Base-by-base conservation (phyloP, 2,113 vertebrate species). In the Tachycineta bicolor region DNA sequence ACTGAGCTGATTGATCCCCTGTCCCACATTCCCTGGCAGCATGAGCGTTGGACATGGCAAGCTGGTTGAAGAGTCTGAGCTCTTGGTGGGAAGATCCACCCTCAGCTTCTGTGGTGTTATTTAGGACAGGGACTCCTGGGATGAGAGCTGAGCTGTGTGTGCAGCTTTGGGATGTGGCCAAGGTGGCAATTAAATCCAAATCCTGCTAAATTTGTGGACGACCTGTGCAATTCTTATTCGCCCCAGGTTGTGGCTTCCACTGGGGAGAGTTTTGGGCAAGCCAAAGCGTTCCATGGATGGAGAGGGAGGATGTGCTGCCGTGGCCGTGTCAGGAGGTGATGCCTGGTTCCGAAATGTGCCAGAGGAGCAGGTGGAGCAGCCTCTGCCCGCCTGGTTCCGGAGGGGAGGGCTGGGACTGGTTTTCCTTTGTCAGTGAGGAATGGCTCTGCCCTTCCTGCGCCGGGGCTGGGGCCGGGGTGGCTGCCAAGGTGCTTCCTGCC, bases 401-500 rank as follows among this genome's bases (percentile, higher is more conserved):
- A 87, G 41, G 4, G 2, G 65, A 77, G 33, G 39, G 84, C 94
- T 68, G 92, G 67, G 52, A 41, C 87, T 83, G 90, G 93, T 95
- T 96, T 97, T 93, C 91, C 94, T 97, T 93, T 97, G 94, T 95
- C 89, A 84, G 63, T 94, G 95, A 95, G 87, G 62, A 94, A 59
- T 78, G 75, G 87, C 79, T 95, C 89, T 90, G 79, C 94, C 96
- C 94, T 96, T 95, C 97, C 93, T 97, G 92, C 10, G 6, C 82
- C 6, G 34, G 43, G 70, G 83, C 91, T 90, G 86, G 83, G 92
- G 93, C 81, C 24, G 9, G 90, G 83, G 65, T 37, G 11, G 41
- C 73, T 97, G 98, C 96, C 96, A 96, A 92, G 92, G 83, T 93
- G 82, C 96, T 97, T 97, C 97, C 97, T 98, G 96, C 84, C 0